Conservation (phyloP, 2,888 invertebrate species). For the Lissonota sp. region DNA sequence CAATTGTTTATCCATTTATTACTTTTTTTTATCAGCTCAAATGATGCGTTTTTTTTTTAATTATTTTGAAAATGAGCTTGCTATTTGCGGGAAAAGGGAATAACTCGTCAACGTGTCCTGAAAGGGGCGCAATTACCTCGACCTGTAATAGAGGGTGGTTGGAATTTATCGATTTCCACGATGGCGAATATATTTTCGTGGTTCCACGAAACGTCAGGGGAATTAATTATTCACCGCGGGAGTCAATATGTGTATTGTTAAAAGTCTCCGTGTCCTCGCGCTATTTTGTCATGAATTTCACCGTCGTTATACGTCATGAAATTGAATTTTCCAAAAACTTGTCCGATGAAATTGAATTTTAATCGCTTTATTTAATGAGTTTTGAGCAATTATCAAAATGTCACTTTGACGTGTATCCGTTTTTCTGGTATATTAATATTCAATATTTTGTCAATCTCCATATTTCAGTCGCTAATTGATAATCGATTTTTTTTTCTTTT, state of each 20-base stretch:
- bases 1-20: too few species aligned
- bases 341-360: slow-evolving; percentile 4
- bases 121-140: slow-evolving; percentile 20
- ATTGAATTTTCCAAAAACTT: background rate
- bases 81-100: slow-evolving; percentile 3
- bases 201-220: slow-evolving; percentile 6
- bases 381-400: too few species aligned
- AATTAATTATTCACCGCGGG: slow-evolving; percentile 43
- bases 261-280: background rate
- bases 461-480: too few species aligned
- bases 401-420: too few species aligned
- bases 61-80: background rate
- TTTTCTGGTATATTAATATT: too few species aligned
- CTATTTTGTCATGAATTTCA: background rate
- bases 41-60: too few species aligned
- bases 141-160: slow-evolving; percentile 3
- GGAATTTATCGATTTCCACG: slow-evolving; percentile 40
- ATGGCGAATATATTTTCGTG: slow-evolving; percentile 42
- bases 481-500: slow-evolving; percentile 24
- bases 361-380: background rate
- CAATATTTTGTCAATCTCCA: too few species aligned
- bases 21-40: too few species aligned
- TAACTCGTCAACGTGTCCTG: background rate
- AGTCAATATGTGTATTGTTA: background rate
- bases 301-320: too few species aligned